Conservation (phyloP, 2,888 invertebrate species). For the Kryphioiulus occultus region DNA sequence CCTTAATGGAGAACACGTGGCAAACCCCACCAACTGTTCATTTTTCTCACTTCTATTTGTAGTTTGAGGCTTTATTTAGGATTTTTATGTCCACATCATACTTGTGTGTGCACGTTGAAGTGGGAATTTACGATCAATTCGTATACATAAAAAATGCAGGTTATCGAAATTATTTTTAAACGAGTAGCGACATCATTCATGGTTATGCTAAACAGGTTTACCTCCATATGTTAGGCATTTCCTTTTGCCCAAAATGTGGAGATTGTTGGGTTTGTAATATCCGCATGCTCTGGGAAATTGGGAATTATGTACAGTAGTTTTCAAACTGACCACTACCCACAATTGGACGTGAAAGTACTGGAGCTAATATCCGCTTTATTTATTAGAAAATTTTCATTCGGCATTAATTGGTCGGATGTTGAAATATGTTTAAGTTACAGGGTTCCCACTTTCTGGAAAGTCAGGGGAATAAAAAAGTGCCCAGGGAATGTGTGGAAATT, state of each 20-base stretch:
- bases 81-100: background rate
- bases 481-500: no score
- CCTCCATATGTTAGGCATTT: background rate
- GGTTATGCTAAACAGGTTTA: background rate
- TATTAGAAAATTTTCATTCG: no score
- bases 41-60: background rate
- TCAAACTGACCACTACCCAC: no score
- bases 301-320: no score
- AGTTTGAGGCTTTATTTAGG: background rate
- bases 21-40: background rate
- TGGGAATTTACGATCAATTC: background rate
- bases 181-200: background rate
- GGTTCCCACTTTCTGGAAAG: no score
- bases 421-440: no score
- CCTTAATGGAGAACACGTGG: background rate
- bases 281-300: background rate
- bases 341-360: no score
- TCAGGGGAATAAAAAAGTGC: no score
- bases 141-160: background rate
- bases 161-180: background rate
- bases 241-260: background rate
- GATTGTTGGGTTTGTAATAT: background rate
- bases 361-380: no score
- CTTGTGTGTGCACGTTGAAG: background rate
- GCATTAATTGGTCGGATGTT: no score